Percentiles rank a stretch among this genome's conserved stretches.
These are phyloP conservation scores for Bombylius major DNA, from an alignment of 2,888 invertebrate genomes.

Conservation along the genomic window DNA sequence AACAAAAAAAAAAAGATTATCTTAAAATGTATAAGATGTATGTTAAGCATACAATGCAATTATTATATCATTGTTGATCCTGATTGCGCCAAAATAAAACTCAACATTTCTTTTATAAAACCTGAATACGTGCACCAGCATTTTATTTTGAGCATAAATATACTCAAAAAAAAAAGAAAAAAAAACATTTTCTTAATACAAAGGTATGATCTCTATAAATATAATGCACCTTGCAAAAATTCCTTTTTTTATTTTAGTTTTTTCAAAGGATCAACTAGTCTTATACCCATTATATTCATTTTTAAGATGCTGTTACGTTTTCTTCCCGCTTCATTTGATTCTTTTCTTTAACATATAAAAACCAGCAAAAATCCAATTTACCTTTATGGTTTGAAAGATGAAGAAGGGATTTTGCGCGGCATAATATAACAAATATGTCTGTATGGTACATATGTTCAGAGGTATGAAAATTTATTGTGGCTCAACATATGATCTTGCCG, in stretches of 20 bases:
- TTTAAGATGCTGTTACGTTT: not conserved
- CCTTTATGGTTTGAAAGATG: not conserved
- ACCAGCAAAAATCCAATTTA: not conserved
- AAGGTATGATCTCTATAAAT: not conserved
- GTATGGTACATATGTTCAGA: too few relatives aligned
- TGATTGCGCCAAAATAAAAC: not conserved
- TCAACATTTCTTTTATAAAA: not conserved
- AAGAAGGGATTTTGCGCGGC: conserved; percentile 1
- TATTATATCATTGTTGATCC: not conserved
- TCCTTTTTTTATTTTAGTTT: not conserved
- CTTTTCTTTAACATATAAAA: not conserved
- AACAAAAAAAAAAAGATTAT: too few relatives aligned
- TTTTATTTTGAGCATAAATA: not conserved
- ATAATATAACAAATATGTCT: not conserved
- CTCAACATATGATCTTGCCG: conserved; percentile 2
- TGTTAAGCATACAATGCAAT: not conserved
- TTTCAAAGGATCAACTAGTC: not conserved
- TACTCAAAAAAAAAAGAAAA: not conserved
- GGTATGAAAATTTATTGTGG: not conserved
- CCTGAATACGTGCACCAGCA: not conserved
- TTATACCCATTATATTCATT: not conserved
- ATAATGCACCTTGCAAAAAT: conserved; percentile 5
- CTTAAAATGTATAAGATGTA: too few relatives aligned
- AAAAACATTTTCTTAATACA: not conserved
- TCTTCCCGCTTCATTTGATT: not conserved